Percentiles rank a stretch among this genome's conserved stretches.
phyloP scores from a whole-genome alignment of 1,140 invertebrate species.

The Drosophila pruinosa region DNA sequence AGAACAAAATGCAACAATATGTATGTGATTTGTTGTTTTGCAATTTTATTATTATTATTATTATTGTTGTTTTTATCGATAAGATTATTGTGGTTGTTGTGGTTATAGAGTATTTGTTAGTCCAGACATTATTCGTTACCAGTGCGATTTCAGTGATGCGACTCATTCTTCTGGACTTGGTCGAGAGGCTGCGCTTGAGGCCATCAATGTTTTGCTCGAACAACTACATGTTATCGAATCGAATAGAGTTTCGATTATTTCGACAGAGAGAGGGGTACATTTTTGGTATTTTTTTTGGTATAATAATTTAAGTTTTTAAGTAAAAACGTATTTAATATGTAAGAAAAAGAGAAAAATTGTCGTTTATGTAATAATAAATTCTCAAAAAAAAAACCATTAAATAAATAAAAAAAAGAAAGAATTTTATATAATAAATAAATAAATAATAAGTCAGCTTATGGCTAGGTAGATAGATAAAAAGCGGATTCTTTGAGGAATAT shows the following conservation, averaged over 20 bases:
- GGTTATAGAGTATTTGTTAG: conserved; percentile 43
- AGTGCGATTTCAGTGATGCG: conserved; percentile 91
- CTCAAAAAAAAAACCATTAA: conserved; percentile 45
- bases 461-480: too few relatives aligned
- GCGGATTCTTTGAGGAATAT: background rate
- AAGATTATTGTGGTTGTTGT: conserved; percentile 10
- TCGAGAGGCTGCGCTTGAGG: conserved; percentile 89
- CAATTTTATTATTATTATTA: background rate
- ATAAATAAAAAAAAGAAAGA: conserved; percentile 10
- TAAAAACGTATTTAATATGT: conserved; percentile 56
- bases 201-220: conserved; percentile 94
- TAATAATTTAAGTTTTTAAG: conserved; percentile 25
- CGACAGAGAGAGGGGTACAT: background rate
- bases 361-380: conserved; percentile 60
- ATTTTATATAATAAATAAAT: background rate
- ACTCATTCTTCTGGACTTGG: conserved; percentile 90
- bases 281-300: conserved; percentile 3
- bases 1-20: conserved; percentile 28
- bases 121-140: conserved; percentile 85
- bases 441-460: too few relatives aligned
- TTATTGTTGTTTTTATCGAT: conserved; percentile 6
- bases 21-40: conserved; percentile 11
- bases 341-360: conserved; percentile 74
- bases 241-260: conserved; percentile 76
- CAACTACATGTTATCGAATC: conserved; percentile 81